Base-by-base conservation (phyloP, 1,140 invertebrate species). In the Sipha flava region DNA sequence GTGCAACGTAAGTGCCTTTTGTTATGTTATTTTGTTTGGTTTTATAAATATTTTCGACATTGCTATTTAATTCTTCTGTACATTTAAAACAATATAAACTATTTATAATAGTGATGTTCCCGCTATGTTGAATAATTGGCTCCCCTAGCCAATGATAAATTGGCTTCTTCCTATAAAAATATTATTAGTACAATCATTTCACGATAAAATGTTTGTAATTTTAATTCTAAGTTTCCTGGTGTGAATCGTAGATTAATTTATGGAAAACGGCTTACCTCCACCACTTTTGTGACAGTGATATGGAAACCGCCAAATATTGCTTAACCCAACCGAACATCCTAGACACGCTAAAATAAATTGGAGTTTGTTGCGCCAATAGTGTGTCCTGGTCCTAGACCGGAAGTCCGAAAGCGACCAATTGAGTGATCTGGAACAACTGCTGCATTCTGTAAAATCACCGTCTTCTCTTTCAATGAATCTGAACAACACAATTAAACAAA, bases 281-380 rank as follows among this genome's bases (percentile, higher is more conserved):
- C 93, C 93, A 84, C 92, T 93, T 86, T 93, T 92, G 85, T 93
- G 94, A 85, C 92, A 93, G 72, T 94, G 87, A 84, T 94, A 94
- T 26, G 92, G 93, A 86, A 94, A 94, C 81, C 92, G 88, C 95
- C 95, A 97, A 75, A 97, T 92, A 84, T 96, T 96, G 57, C 94
- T 94, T 29, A 97, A 89, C 7, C 95, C 95, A 45, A 97, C 94
- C 21, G 94, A 95, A 85, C 95, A 96, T 14, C 95, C 94, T 49
- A 97, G 92, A 84, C 94, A 95, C 23, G 94, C 93, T 80, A 96
- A 87, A 21, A 96, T 91, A 84, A 96, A 96, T 86, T 97, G 94
- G 80, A 94, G 88, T 87, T 96, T 95, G 85, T 93, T 95, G 64
- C 90, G 90, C 95, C 95, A 97, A 83, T 93, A 91, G 82, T 92